These are phyloP conservation scores for Chrysemys picta DNA, from an alignment of 2,113 vertebrate genomes.

Conservation along the genomic window DNA sequence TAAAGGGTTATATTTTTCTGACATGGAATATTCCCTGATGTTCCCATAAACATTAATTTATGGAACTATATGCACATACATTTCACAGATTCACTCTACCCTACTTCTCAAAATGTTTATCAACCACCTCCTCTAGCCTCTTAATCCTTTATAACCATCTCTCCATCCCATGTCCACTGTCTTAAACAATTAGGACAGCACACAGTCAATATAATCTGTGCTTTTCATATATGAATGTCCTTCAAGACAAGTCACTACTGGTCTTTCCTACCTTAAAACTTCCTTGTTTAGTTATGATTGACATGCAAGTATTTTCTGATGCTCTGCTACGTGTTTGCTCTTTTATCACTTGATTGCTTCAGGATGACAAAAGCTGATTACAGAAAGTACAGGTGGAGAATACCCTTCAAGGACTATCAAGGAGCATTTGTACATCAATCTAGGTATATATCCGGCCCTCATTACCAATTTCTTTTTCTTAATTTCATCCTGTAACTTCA, in stretches of 20 bases:
- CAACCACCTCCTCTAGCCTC: neutral
- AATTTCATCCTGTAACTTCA: neutral
- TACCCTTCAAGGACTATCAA: neutral
- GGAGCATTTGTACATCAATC: neutral
- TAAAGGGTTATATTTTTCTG: neutral
- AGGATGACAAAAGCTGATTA: neutral
- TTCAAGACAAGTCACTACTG: neutral
- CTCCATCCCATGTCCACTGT: neutral
- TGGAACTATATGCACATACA: neutral
- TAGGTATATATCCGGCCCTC: neutral
- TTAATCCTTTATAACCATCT: neutral
- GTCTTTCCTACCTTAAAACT: neutral
- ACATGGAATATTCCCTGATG: neutral
- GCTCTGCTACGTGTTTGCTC: no score
- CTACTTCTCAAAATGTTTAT: neutral
- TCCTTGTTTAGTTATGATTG: neutral
- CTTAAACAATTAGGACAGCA: neutral
- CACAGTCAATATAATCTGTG: neutral
- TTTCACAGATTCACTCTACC: no score
- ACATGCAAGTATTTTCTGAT: neutral
- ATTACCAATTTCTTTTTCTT: neutral
- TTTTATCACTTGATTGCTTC: no score
- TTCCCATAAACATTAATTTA: neutral
- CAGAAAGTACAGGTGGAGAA: neutral
- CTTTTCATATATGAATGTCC: neutral